Base-by-base conservation (phyloP, 2,797 vertebrate species). In the Perodicticus potto region DNA sequence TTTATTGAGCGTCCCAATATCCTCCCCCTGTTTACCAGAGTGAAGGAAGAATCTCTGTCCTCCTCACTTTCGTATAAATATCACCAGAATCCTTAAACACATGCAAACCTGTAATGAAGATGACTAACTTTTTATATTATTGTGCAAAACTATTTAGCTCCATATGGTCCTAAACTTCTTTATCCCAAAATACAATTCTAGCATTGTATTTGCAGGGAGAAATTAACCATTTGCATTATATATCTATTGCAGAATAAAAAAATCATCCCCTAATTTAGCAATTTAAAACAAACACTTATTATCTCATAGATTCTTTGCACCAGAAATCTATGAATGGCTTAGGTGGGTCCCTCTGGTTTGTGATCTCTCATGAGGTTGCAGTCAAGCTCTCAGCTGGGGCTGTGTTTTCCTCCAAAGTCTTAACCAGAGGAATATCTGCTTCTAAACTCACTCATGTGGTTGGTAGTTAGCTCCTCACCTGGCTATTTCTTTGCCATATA, bases 1-100 rank as follows among this genome's bases (percentile, higher is more conserved):
- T 88, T 27, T 69, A 67, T 32, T 73, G 19, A 67, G 40, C 3
- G 37, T 74, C 57, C 67, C 37, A 67, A 32, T 49, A 82, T 32
- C 16, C 10, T 61, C 37, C 53, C 49, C 17, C 16, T 19, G n/a
- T 61, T 83, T 7, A 72, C 34, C 34, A 84, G 78, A 77, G 32
- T 53, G 61, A 53, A 86, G 45, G 34, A 40, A 73, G 19, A 40
- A 74, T 74, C 34, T 89, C 4, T 65, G 37, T 25, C 19, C 37
- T 22, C 7, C 32, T 37, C 37, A 59, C 19, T 61, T 70, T 73
- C 29, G 77, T 78, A 34, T 53, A 17, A 65, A 57, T 70, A 83
- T 61, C 43, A 78, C 72, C 43, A 77, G 43, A 77, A 84, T 89
- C 55, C 34, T 84, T 78, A 63, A 92, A 95, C 37, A 92, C 29